A percentile compares a stretch with the other conserved stretches of the same genome.
phyloP scores from a whole-genome alignment of 2,797 vertebrate species.

The Urocyon cinereoargenteus region DNA sequence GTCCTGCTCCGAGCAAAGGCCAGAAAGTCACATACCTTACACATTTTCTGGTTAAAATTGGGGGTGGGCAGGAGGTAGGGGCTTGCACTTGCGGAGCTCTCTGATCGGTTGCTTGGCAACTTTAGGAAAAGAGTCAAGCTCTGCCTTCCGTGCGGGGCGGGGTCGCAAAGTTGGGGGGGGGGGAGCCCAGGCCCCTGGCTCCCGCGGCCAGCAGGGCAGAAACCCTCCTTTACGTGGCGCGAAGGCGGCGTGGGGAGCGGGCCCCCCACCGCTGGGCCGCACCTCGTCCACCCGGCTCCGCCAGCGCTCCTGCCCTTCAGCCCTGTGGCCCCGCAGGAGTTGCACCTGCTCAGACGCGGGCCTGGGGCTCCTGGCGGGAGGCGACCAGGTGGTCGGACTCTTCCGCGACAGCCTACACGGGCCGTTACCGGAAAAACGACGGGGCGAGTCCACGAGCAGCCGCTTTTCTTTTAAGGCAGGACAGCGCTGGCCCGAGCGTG shows the following conservation, averaged over 20 bases:
- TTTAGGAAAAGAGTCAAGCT: conserved; percentile 73
- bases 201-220: background rate
- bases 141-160: conserved; percentile 73
- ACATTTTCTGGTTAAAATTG: conserved; percentile 72
- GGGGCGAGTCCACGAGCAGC: conserved; percentile 48
- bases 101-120: conserved; percentile 87
- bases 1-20: conserved; percentile 36
- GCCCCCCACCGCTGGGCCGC: conserved; percentile 66
- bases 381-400: conserved; percentile 52
- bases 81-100: conserved; percentile 67
- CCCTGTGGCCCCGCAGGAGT: conserved; percentile 75
- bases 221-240: background rate
- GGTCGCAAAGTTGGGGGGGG: conserved; percentile 40
- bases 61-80: background rate
- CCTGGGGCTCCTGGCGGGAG: conserved; percentile 75
- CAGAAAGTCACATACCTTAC: conserved; percentile 59
- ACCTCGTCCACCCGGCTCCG: conserved; percentile 79
- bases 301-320: conserved; percentile 81
- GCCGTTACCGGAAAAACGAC: conserved; percentile 76
- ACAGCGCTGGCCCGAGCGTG: conserved; percentile 64
- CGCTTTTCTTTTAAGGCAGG: conserved; percentile 54
- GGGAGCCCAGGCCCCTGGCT: background rate
- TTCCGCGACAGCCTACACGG: conserved; percentile 71
- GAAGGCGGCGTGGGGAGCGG: background rate
- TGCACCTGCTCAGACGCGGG: conserved; percentile 81